These are phyloP conservation scores for Schlechtendalia chinensis DNA, from an alignment of 1,140 invertebrate species.

Conservation along the genomic window DNA sequence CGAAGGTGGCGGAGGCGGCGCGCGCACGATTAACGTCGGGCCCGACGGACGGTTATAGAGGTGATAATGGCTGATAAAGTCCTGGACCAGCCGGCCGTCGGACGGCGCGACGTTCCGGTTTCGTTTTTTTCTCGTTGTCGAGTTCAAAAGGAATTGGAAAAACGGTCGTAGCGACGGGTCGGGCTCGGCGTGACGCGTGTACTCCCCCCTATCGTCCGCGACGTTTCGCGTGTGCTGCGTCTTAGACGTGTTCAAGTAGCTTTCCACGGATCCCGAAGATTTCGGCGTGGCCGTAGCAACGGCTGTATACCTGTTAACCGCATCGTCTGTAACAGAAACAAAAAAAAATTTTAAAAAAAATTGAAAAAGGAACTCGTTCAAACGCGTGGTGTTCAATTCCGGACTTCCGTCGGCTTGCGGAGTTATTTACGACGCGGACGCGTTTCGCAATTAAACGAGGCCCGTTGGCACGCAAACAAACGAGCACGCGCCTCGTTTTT, in stretches of 20 bases:
- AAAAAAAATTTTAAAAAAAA: not conserved
- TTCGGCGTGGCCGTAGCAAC: constrained; percentile 10
- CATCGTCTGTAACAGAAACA: constrained; percentile 34
- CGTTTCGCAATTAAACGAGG: too few relatives aligned
- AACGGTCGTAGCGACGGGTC: constrained; percentile 27
- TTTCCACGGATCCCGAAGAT: constrained; percentile 5
- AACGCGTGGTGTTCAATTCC: too few relatives aligned
- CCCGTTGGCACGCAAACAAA: not conserved
- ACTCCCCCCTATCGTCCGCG: not conserved
- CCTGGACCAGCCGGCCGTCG: not conserved
- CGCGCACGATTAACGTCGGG: not conserved
- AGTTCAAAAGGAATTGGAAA: constrained; percentile 45
- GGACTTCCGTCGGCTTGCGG: too few relatives aligned
- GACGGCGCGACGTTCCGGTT: not conserved
- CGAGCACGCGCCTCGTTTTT: too few relatives aligned
- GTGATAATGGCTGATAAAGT: constrained; percentile 23
- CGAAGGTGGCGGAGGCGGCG: too few relatives aligned
- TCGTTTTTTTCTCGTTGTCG: constrained; percentile 40
- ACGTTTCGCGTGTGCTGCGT: not conserved
- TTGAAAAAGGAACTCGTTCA: too few relatives aligned
- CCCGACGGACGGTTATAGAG: not conserved
- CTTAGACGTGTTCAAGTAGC: constrained; percentile 23
- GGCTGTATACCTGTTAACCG: constrained; percentile 39
- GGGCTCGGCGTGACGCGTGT: constrained; percentile 28
- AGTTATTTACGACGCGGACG: too few relatives aligned